Evolutionary conservation across 2,888 invertebrate species (phyloP), one percentile per base, ranked within the genome.

Genomic region (Anoplius nigerrimus): DNA sequence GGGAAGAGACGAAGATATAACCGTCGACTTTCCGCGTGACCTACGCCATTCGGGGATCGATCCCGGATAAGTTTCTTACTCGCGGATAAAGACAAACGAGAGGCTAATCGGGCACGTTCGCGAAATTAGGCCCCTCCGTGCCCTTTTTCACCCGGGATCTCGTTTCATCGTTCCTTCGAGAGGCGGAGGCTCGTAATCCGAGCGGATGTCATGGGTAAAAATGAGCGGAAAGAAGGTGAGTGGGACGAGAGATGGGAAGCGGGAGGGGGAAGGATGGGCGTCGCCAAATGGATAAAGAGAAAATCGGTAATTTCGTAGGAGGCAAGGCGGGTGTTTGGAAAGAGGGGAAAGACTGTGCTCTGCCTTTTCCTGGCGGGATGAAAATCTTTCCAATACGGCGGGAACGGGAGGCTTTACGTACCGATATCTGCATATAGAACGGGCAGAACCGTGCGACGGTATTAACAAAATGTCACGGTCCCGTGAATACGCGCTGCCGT

Each of bases 91-190:
- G 34, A 34, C 34, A 34, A 55, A 34, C n/a, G 11, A 2, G 48
- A 65, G 58, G 43, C 69, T 76, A 70, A 75, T 78, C 74, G 72
- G 61, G 74, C 70, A 78, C 76, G 74, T 76, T 69, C 69, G 45
- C 56, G 61, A 75, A 76, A 76, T 76, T 78, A 78, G 72, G 70
- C 68, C 55, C 69, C 24, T 48, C 60, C 59, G 48, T 34, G 5
- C 51, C 22, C 52, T 62, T 22, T 63, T 66, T 66, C 45, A 8
- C 21, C 20, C 58, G 51, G 42, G 48, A 20, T 48, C 45, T 42
- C 45, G 68, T 27, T 57, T 66, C 74, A 66, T 60, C 51, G 55
- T 43, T 54, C 45, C 57, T 34, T 52, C 24, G 48, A 18, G 48
- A 18, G 46, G 53, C 43, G 21, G 16, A 24, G 52, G 45, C 56